Evolutionary conservation across 2,113 vertebrate species (phyloP).

Genomic region (Leptodactylus fuscus): DNA sequence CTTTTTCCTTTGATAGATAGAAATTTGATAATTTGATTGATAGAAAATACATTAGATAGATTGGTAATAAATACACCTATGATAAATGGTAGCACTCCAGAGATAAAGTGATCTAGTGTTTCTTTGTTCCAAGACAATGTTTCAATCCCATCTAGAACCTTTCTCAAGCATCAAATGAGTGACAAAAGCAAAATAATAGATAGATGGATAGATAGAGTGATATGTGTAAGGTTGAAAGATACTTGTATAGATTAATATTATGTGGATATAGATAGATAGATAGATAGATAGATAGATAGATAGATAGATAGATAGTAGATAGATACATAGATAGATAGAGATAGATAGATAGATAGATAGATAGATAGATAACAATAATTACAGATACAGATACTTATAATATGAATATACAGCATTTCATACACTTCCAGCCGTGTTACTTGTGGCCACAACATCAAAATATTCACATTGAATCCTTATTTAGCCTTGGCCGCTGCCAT

Average conservation of each 20-base stretch:
- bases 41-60: too few relatives aligned
- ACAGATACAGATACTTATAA: background rate
- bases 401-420: background rate
- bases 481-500: background rate
- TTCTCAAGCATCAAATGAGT: too few relatives aligned
- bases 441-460: background rate
- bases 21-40: too few relatives aligned
- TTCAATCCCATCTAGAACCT: too few relatives aligned
- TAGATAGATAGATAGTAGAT: constrained; percentile 1
- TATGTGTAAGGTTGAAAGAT: background rate
- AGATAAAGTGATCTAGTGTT: too few relatives aligned
- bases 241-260: background rate
- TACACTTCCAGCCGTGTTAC: background rate
- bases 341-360: background rate
- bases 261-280: background rate
- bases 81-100: too few relatives aligned
- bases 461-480: background rate
- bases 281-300: constrained; percentile 5
- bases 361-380: background rate
- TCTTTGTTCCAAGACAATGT: too few relatives aligned
- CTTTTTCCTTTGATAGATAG: too few relatives aligned
- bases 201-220: constrained; percentile 11
- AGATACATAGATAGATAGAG: background rate
- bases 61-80: too few relatives aligned
- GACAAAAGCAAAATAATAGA: too few relatives aligned